These are phyloP conservation scores for Willowsia nigromaculata DNA, from an alignment of 2,888 invertebrate species.

Conservation along the genomic window DNA sequence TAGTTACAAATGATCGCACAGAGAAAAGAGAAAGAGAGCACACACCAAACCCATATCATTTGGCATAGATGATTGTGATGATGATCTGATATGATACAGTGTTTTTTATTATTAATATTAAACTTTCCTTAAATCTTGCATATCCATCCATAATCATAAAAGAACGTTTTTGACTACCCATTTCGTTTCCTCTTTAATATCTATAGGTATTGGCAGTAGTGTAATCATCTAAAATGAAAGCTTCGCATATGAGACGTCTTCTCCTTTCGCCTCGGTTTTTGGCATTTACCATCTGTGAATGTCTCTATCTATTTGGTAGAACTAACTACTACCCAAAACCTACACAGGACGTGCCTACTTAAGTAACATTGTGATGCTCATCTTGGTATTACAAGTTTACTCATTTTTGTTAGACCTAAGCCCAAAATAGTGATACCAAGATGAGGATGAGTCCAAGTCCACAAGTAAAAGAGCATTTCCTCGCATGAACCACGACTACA, in stretches of 20 bases:
- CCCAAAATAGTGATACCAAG: not conserved
- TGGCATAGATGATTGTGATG: not conserved
- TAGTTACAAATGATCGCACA: not conserved
- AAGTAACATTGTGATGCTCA: not conserved
- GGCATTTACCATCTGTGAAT: slow-evolving; percentile 40
- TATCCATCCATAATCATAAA: not conserved
- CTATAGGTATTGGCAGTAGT: not conserved
- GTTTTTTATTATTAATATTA: slow-evolving; percentile 26
- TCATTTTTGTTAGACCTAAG: slow-evolving; percentile 1
- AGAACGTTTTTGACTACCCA: slow-evolving; percentile 30
- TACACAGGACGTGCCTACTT: not conserved
- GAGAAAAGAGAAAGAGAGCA: not conserved
- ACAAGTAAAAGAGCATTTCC: not conserved
- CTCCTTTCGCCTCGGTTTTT: not conserved
- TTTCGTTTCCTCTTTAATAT: slow-evolving; percentile 30
- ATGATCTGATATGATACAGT: slow-evolving; percentile 1
- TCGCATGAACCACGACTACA: not conserved
- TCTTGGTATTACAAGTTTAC: slow-evolving; percentile 3
- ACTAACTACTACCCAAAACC: not conserved
- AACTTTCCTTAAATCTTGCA: not conserved
- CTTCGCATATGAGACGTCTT: not conserved
- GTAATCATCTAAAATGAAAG: slow-evolving; percentile 21
- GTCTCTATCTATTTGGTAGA: slow-evolving; percentile 18
- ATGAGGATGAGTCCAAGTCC: slow-evolving; percentile 2
- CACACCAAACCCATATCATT: not conserved